These are phyloP conservation scores for Akabosia matsudoensis DNA, from an alignment of 1,140 invertebrate species.

Conservation along the genomic window DNA sequence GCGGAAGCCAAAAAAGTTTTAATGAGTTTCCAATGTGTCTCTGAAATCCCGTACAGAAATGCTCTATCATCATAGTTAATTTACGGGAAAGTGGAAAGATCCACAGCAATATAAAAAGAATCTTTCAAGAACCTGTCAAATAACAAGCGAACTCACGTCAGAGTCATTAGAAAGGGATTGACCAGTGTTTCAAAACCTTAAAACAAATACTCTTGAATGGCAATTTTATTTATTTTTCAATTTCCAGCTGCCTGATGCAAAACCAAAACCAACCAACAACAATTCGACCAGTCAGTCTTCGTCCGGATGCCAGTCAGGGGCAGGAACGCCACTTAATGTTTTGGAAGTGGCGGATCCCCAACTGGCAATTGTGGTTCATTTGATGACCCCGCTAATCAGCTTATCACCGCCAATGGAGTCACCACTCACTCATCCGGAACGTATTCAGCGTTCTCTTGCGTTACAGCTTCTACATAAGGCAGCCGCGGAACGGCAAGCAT, in stretches of 20 bases:
- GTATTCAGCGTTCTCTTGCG: conserved; percentile 72
- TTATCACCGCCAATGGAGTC: conserved; percentile 73
- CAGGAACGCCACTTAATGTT: conserved; percentile 59
- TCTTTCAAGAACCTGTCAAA: no score
- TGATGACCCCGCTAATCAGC: conserved; percentile 80
- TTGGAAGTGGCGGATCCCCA: conserved; percentile 83
- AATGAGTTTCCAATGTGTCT: no score
- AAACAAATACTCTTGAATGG: no score
- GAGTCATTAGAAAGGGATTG: no score
- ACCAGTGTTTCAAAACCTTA: no score
- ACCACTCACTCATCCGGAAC: conserved; percentile 69
- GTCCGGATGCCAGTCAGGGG: background rate
- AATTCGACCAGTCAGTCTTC: conserved; percentile 17
- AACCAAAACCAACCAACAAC: conserved; percentile 53
- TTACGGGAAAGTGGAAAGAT: no score
- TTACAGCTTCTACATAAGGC: conserved; percentile 73
- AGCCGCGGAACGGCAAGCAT: conserved; percentile 64
- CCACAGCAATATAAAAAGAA: no score
- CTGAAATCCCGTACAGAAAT: no score
- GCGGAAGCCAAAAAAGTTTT: no score
- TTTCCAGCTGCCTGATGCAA: conserved; percentile 50
- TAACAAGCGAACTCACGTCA: no score
- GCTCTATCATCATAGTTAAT: no score
- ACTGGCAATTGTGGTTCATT: conserved; percentile 70
- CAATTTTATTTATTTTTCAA: background rate